Evolutionary conservation across 2,888 invertebrate species (phyloP).

Genomic region (Onchidella celtica): DNA sequence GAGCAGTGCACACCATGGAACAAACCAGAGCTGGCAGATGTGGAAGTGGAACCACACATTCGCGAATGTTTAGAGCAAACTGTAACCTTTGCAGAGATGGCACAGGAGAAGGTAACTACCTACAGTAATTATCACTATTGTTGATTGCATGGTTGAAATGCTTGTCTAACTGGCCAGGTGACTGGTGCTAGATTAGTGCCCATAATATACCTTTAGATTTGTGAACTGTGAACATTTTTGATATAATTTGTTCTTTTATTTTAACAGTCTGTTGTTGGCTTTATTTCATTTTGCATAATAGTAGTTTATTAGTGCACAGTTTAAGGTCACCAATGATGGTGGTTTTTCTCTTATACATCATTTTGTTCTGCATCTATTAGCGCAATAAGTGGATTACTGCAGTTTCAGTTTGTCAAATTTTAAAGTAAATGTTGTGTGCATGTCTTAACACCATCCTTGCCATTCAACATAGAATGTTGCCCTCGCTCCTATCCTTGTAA

Average conservation of each 20-base stretch:
- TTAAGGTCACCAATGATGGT: no score
- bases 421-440: no score
- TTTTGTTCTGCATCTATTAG: no score
- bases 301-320: no score
- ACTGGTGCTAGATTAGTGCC: background rate
- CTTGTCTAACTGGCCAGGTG: background rate
- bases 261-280: no score
- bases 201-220: background rate
- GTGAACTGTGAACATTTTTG: background rate
- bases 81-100: conserved; percentile 29
- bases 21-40: conserved; percentile 43
- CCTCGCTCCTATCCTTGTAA: no score
- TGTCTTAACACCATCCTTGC: no score
- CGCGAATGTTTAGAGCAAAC: conserved; percentile 53
- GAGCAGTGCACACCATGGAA: conserved; percentile 65
- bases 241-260: background rate
- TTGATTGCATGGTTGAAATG: conserved; percentile 40
- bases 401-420: no score
- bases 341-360: no score
- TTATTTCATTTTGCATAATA: no score
- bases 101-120: conserved; percentile 41
- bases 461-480: no score
- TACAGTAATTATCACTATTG: background rate
- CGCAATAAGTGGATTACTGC: no score
- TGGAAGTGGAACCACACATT: conserved; percentile 49